Evolutionary conservation across 2,888 invertebrate species (phyloP).

Genomic region (Yponomeuta cagnagella): DNA sequence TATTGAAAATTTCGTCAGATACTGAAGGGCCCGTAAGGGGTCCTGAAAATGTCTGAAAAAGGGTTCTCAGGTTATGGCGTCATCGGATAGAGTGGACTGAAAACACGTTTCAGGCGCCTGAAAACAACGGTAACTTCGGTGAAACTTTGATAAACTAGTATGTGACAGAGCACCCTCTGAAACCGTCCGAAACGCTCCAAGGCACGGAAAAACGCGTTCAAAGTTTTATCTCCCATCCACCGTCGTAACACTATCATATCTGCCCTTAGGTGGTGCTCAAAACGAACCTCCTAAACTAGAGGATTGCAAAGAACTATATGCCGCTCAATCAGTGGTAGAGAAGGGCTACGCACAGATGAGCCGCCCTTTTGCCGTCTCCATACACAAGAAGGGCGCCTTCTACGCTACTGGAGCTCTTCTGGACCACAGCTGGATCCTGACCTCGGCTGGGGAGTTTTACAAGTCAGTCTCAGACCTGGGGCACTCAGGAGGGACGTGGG

Average conservation of each 20-base stretch:
- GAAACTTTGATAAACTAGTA: no score
- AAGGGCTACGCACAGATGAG: background rate
- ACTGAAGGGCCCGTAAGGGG: no score
- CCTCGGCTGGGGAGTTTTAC: background rate
- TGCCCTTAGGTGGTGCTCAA: background rate
- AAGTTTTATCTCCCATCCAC: no score
- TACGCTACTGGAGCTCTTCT: background rate
- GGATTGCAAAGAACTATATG: background rate
- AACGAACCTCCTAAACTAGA: background rate
- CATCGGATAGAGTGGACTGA: no score
- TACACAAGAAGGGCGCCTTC: background rate
- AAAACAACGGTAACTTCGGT: no score
- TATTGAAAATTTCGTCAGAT: no score
- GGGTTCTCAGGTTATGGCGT: no score
- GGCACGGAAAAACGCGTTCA: no score
- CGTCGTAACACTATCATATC: background rate
- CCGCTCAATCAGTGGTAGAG: background rate
- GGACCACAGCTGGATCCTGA: background rate
- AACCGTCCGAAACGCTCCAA: no score
- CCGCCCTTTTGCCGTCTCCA: background rate
- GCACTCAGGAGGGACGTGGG: background rate
- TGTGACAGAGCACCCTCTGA: no score
- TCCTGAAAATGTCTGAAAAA: no score
- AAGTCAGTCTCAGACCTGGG: background rate
- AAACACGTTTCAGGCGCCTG: no score